phyloP scores from a whole-genome alignment of 2,113 vertebrate species.

The Psittacus erithacus region DNA sequence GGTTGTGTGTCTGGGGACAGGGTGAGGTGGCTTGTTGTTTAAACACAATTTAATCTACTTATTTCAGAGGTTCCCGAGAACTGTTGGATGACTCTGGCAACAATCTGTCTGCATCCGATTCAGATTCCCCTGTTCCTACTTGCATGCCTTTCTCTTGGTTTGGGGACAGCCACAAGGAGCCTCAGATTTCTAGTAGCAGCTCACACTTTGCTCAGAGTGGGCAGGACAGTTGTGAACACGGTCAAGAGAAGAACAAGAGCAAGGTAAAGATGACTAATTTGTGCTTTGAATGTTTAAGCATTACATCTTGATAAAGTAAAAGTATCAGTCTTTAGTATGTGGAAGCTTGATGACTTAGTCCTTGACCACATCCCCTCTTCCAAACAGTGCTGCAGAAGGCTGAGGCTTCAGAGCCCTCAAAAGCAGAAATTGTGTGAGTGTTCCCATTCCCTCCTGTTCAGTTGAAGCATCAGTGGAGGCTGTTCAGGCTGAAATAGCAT shows the following conservation, averaged over 20 bases:
- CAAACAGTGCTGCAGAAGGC: not conserved
- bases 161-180: constrained; percentile 88
- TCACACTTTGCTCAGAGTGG: constrained; percentile 73
- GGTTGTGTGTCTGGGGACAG: not conserved
- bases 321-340: not conserved
- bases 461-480: not conserved
- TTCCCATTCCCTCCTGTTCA: not conserved
- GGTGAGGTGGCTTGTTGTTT: not conserved
- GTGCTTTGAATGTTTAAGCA: not conserved
- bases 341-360: not conserved
- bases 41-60: not conserved
- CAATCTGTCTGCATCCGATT: constrained; percentile 86
- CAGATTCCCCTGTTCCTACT: constrained; percentile 87
- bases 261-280: constrained; percentile 78
- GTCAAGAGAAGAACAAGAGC: constrained; percentile 81
- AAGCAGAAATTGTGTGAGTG: not conserved
- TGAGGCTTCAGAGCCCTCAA: not conserved
- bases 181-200: constrained; percentile 81
- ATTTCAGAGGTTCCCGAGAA: constrained; percentile 85
- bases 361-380: not conserved
- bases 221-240: constrained; percentile 76
- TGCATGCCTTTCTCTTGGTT: constrained; percentile 96
- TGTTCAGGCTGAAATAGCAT: not conserved
- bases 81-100: constrained; percentile 86
- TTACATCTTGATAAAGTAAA: not conserved